phyloP scores from a whole-genome alignment of 2,888 invertebrate species.

The Drosophila neonasuta region DNA sequence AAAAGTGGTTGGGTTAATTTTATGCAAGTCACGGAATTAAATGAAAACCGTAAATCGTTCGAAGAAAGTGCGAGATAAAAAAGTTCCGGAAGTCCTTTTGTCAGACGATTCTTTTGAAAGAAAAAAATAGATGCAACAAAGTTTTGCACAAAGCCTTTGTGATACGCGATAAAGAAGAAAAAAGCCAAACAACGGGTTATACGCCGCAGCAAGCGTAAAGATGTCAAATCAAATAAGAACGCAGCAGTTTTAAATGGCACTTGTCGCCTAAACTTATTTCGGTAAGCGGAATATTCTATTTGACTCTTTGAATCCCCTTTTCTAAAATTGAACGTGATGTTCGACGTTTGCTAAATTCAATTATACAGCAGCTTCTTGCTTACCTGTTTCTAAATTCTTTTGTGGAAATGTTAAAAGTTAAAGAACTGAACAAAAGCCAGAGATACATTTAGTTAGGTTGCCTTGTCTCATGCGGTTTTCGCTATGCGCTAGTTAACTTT shows the following conservation, averaged over 20 bases:
- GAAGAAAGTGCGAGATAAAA: constrained; percentile 12
- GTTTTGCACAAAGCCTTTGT: constrained; percentile 16
- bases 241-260: constrained; percentile 20
- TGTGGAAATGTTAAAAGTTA: background rate
- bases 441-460: background rate
- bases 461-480: background rate
- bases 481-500: constrained; percentile 38
- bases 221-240: constrained; percentile 31
- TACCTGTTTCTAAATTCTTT: background rate
- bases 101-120: constrained; percentile 1
- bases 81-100: constrained; percentile 21
- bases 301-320: background rate
- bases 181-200: background rate
- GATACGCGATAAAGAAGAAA: constrained; percentile 16
- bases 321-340: background rate
- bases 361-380: background rate
- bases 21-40: constrained; percentile 13
- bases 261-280: constrained; percentile 16
- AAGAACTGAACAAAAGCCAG: background rate
- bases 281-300: constrained; percentile 16
- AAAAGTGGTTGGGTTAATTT: background rate
- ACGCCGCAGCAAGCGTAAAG: constrained; percentile 2
- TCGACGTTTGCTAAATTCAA: background rate
- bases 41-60: constrained; percentile 8
- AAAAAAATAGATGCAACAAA: constrained; percentile 13